Conservation (phyloP, 2,113 vertebrate genomes). For the Ciconia boyciana region DNA sequence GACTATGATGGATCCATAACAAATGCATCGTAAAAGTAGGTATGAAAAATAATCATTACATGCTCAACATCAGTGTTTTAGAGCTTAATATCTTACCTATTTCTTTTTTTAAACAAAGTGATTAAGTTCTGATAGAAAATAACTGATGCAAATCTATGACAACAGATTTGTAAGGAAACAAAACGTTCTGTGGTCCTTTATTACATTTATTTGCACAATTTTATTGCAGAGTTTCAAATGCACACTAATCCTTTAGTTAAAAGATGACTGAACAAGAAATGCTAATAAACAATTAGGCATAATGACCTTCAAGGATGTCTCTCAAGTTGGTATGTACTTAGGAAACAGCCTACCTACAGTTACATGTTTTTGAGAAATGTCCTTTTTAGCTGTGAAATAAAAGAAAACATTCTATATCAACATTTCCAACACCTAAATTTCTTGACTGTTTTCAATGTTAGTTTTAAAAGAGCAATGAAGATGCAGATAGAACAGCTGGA, state of each 20-base stretch:
- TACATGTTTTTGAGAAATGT: neutral
- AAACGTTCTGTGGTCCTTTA: neutral
- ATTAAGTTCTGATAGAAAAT: neutral
- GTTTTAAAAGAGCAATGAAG: neutral
- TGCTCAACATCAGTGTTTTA: neutral
- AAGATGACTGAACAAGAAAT: neutral
- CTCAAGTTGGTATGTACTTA: neutral
- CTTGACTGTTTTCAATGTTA: neutral
- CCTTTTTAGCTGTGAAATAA: neutral
- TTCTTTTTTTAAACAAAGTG: neutral
- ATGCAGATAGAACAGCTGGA: neutral
- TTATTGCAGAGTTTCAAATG: neutral
- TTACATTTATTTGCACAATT: neutral
- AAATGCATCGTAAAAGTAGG: neutral
- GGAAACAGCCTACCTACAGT: neutral
- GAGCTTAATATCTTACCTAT: neutral
- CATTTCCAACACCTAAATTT: neutral
- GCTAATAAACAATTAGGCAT: neutral
- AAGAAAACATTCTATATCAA: neutral
- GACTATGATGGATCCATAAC: neutral
- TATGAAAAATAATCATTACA: neutral
- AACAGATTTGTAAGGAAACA: neutral
- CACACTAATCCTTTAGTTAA: neutral
- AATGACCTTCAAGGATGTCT: neutral
- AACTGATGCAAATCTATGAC: neutral